A percentile compares a stretch with the other conserved stretches of the same genome.
phyloP scores from a whole-genome alignment of 2,888 invertebrate species.

The Eledona agricola region DNA sequence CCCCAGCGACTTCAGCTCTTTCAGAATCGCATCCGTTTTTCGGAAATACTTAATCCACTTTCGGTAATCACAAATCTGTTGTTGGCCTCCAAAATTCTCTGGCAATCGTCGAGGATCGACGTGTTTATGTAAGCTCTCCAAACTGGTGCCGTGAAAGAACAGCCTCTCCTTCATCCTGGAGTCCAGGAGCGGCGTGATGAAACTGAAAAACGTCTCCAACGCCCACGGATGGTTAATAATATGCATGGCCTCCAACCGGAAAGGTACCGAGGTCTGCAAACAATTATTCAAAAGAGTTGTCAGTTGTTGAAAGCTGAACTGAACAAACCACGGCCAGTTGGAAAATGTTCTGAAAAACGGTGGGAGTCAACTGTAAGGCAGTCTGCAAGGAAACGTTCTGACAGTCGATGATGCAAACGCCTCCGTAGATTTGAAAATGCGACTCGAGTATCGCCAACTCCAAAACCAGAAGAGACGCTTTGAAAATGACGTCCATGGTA shows the following conservation, averaged over 20 bases:
- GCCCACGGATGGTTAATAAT: slow-evolving; percentile 82
- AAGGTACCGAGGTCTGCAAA: slow-evolving; percentile 74
- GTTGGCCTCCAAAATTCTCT: slow-evolving; percentile 68
- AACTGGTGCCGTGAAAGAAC: slow-evolving; percentile 75
- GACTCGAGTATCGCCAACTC: slow-evolving; percentile 79
- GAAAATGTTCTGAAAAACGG: slow-evolving; percentile 71
- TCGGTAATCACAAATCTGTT: slow-evolving; percentile 76
- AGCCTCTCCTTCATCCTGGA: slow-evolving; percentile 70
- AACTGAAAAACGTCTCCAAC: slow-evolving; percentile 77
- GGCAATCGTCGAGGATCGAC: slow-evolving; percentile 75
- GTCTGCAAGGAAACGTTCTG: slow-evolving; percentile 74
- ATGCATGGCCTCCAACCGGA: slow-evolving; percentile 76
- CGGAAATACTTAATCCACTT: slow-evolving; percentile 74
- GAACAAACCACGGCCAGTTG: slow-evolving; percentile 73
- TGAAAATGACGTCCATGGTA: slow-evolving; percentile 74
- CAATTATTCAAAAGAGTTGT: slow-evolving; percentile 1
- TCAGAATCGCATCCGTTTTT: slow-evolving; percentile 66
- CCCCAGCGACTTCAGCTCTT: slow-evolving; percentile 71
- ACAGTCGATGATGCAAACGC: slow-evolving; percentile 78
- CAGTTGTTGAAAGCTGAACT: neutral
- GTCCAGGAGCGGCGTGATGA: slow-evolving; percentile 80
- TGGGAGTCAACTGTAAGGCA: slow-evolving; percentile 76
- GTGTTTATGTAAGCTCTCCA: slow-evolving; percentile 76
- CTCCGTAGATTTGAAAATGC: slow-evolving; percentile 77
- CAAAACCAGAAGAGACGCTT: slow-evolving; percentile 72